phyloP scores from a whole-genome alignment of 1,140 invertebrate species.

The Gonioctena quinquepunctata region DNA sequence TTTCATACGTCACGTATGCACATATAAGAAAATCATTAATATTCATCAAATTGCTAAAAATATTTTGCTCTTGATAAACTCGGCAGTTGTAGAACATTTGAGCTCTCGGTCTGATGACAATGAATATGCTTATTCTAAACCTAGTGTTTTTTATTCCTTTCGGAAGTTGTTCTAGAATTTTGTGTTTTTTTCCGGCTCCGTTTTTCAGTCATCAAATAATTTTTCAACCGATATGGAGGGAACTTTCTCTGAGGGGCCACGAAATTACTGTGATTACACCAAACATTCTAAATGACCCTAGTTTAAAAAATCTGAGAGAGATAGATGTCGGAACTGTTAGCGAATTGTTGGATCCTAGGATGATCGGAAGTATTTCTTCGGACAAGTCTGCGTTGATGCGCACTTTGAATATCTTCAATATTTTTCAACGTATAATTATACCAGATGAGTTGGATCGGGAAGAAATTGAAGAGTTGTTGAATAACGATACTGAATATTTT shows the following conservation, averaged over 20 bases:
- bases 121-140: no score
- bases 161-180: slow-evolving; percentile 58
- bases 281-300: slow-evolving; percentile 31
- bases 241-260: slow-evolving; percentile 39
- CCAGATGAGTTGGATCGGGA: not conserved
- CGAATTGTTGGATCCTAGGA: not conserved
- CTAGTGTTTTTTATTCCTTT: no score
- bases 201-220: slow-evolving; percentile 59
- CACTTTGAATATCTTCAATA: not conserved
- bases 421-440: slow-evolving; percentile 24
- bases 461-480: not conserved
- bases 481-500: not conserved
- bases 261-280: slow-evolving; percentile 38
- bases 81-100: no score
- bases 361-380: not conserved
- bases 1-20: no score
- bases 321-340: slow-evolving; percentile 24
- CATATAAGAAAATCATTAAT: no score
- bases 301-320: slow-evolving; percentile 35
- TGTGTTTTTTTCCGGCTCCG: slow-evolving; percentile 58
- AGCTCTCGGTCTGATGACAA: no score
- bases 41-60: no score
- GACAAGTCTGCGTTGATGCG: not conserved
- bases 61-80: no score
- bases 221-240: slow-evolving; percentile 50